phyloP scores from a whole-genome alignment of 2,888 invertebrate species.

The Pristionchus maxplancki region DNA sequence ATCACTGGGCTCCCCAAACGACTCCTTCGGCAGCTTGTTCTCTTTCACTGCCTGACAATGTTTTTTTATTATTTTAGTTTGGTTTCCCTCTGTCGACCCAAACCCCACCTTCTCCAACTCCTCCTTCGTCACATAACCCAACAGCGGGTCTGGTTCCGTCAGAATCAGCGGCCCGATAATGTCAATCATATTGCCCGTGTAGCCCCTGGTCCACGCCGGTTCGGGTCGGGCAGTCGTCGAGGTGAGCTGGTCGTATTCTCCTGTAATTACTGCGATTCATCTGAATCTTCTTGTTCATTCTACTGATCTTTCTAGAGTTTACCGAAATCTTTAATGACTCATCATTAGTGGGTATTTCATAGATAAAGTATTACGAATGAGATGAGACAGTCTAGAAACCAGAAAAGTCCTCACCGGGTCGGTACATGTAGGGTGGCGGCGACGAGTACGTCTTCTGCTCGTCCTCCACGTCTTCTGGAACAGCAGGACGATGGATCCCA shows the following conservation, averaged over 20 bases:
- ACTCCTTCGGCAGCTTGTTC: conserved; percentile 34
- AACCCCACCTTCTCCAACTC: conserved; percentile 36
- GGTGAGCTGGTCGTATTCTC: background rate
- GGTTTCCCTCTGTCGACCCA: no score
- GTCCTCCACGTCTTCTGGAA: background rate
- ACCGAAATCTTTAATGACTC: no score
- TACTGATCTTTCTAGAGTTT: no score
- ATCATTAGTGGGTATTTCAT: no score
- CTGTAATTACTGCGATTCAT: no score
- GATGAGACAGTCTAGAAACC: no score
- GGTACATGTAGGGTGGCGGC: conserved; percentile 5
- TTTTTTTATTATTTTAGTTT: no score
- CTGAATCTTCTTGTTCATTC: no score
- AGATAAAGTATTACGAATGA: no score
- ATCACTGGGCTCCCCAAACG: background rate
- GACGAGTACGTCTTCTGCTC: background rate
- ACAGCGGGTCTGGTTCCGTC: background rate
- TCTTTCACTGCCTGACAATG: background rate
- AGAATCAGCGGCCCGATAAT: background rate
- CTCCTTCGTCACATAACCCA: conserved; percentile 40
- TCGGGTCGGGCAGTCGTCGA: background rate
- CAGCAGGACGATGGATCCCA: conserved; percentile 5
- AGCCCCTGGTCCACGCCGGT: background rate
- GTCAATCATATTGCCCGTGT: conserved; percentile 7
- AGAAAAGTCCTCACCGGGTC: background rate